Base-by-base conservation (phyloP, 1,140 invertebrate genomes). In the Caligus rogercresseyi region DNA sequence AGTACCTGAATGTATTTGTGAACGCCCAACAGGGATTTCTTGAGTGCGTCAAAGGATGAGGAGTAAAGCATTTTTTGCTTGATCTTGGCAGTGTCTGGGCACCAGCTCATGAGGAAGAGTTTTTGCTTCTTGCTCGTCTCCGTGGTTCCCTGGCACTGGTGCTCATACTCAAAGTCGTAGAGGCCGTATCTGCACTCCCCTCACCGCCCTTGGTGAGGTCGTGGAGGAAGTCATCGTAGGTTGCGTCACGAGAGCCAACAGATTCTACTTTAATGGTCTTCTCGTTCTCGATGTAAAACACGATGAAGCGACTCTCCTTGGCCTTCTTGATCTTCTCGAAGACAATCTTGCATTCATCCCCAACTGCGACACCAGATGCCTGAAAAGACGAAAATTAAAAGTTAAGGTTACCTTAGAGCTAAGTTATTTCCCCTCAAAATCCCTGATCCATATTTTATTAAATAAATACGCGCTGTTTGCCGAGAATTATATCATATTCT, bases 1-100 rank as follows among this genome's bases (percentile, higher is more conserved):
- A 15, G 20, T 67, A 77, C 80, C 73, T 97, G 92, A 74, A 96
- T 89, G 78, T 92, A 93, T 78, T 93, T 93, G 77, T 91, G 89
- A 69, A 96, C 86, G 70, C 92, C 92, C 65, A 91, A 86, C 70
- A 96, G 78, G 65, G 90, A 89, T 74, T 92, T 91, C 78, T 93
- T 94, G 69, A 96, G 77, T 68, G 90, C 90, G 76, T 93, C 89
- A 72, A 94, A 95, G 70, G 89, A 93, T 79, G 87, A 86, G 54
- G 92, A 93, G 78, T 96, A 96, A 80, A 96, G 84, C 91, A 96
- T 96, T 84, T 96, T 96, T 86, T 94, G 93, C 81, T 94, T 95
- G 64, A 95, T 87, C 76, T 89, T 91, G 69, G 91, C 89, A 73
- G 85, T 89, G 75, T 96, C 91, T 24, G 92, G 93, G 80, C 89